Percentiles rank a stretch among this genome's conserved stretches.
phyloP scores from a whole-genome alignment of 1,140 invertebrate genomes.

The Drosophila watanabei region DNA sequence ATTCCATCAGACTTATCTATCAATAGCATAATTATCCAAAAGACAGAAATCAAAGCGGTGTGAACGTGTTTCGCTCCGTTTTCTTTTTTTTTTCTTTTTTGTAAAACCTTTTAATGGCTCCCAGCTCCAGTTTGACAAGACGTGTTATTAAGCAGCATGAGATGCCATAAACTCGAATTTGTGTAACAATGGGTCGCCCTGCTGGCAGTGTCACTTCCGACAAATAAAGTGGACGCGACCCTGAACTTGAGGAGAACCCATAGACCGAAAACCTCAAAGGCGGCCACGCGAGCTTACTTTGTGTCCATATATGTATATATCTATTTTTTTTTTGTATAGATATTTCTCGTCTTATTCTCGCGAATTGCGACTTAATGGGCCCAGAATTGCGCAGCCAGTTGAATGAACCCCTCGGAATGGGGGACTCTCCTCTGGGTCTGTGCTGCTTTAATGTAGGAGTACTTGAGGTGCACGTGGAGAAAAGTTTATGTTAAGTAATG shows the following conservation, averaged over 20 bases:
- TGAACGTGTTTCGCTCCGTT: constrained; percentile 39
- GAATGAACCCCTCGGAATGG: constrained; percentile 58
- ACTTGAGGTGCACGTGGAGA: background rate
- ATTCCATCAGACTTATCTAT: constrained; percentile 9
- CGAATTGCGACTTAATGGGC: constrained; percentile 22
- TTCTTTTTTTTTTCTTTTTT: background rate
- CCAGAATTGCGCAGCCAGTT: constrained; percentile 56
- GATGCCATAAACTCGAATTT: constrained; percentile 65
- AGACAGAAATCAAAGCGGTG: constrained; percentile 22
- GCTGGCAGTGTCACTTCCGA: constrained; percentile 72
- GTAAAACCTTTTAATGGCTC: constrained; percentile 57
- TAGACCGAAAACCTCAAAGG: constrained; percentile 17
- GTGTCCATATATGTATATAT: background rate
- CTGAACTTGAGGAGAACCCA: constrained; percentile 59
- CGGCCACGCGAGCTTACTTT: constrained; percentile 4
- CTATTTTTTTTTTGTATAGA: background rate
- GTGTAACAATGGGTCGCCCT: constrained; percentile 71
- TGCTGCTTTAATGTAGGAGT: background rate
- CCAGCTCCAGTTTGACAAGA: constrained; percentile 69
- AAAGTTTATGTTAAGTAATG: background rate
- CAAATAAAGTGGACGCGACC: constrained; percentile 64
- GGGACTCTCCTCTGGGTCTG: constrained; percentile 32
- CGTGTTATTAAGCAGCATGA: constrained; percentile 71
- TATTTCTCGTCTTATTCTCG: constrained; percentile 25
- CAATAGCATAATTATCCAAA: constrained; percentile 9